A percentile compares a stretch with the other conserved stretches of the same genome.
phyloP scores from a whole-genome alignment of 2,113 vertebrate genomes.

The Rhinopomastus cyanomelas region DNA sequence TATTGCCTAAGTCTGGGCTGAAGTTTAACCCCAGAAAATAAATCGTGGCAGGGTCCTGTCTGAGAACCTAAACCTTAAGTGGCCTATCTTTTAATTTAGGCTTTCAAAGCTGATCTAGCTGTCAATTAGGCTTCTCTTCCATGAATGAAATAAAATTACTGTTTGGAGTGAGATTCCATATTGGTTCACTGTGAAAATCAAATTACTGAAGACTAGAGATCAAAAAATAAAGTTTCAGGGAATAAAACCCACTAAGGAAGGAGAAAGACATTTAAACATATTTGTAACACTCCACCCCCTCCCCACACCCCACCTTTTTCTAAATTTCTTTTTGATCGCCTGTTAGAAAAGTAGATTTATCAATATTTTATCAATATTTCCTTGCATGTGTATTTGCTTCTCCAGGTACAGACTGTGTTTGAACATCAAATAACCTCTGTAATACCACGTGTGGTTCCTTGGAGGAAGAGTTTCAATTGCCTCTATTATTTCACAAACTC shows the following conservation, averaged over 20 bases:
- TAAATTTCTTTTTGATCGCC: not conserved
- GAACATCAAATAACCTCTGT: not conserved
- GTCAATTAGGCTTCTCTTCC: not conserved
- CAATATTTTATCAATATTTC: constrained; percentile 3
- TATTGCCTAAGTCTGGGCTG: not conserved
- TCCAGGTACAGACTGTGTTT: not conserved
- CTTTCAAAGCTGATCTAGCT: not conserved
- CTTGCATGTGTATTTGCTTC: not conserved
- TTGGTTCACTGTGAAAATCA: not conserved
- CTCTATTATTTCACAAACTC: not conserved
- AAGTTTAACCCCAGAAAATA: not conserved
- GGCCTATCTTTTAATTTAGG: not conserved
- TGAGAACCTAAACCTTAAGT: not conserved
- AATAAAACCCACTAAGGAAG: constrained; percentile 6
- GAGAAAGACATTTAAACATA: not conserved
- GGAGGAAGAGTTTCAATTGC: not conserved
- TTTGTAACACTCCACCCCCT: not conserved
- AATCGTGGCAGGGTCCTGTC: not conserved
- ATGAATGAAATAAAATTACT: not conserved
- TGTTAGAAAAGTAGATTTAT: not conserved
- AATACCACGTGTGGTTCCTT: not conserved
- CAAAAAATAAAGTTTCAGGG: constrained; percentile 4
- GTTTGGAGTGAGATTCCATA: not conserved
- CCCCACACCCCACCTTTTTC: not conserved
- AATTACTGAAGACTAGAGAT: constrained; percentile 16